These are phyloP conservation scores for Monopis laevigella DNA, from an alignment of 2,888 invertebrate species.

Conservation along the genomic window DNA sequence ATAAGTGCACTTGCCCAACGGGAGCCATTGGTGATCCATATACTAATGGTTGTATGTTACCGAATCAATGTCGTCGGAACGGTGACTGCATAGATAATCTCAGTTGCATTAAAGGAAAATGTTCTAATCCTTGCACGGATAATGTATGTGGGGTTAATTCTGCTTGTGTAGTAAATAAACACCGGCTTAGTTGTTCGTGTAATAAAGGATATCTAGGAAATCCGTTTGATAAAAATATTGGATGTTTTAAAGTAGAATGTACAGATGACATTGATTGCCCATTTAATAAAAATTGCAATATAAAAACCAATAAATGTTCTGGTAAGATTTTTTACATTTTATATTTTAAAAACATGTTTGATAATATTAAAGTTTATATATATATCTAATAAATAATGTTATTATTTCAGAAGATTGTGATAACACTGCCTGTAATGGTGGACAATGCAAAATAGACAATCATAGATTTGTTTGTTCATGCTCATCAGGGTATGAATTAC, in stretches of 20 bases:
- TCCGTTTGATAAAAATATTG: conserved; percentile 76
- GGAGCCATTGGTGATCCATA: conserved; percentile 81
- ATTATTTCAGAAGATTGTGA: conserved; percentile 79
- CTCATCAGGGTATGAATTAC: conserved; percentile 75
- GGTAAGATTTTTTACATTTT: conserved; percentile 55
- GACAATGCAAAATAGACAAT: conserved; percentile 76
- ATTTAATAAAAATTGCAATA: conserved; percentile 78
- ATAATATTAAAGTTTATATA: conserved; percentile 11
- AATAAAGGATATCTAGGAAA: conserved; percentile 85
- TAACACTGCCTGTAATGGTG: conserved; percentile 79
- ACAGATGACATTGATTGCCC: conserved; percentile 79
- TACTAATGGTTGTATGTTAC: conserved; percentile 74
- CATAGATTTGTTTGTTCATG: conserved; percentile 81
- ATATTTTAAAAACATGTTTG: conserved; percentile 11
- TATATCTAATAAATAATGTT: conserved; percentile 18
- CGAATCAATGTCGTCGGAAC: conserved; percentile 79
- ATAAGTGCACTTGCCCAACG: conserved; percentile 79
- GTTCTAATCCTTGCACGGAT: conserved; percentile 81
- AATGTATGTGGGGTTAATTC: conserved; percentile 82
- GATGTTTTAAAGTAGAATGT: conserved; percentile 92
- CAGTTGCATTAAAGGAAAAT: conserved; percentile 79
- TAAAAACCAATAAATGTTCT: conserved; percentile 78
- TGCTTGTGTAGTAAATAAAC: conserved; percentile 76
- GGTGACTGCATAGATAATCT: conserved; percentile 79
- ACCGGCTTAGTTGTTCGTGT: conserved; percentile 78